A percentile compares a stretch with the other conserved stretches of the same genome.
These are phyloP conservation scores for Stigmatopora argus DNA, from an alignment of 2,113 vertebrate species.

Conservation along the genomic window DNA sequence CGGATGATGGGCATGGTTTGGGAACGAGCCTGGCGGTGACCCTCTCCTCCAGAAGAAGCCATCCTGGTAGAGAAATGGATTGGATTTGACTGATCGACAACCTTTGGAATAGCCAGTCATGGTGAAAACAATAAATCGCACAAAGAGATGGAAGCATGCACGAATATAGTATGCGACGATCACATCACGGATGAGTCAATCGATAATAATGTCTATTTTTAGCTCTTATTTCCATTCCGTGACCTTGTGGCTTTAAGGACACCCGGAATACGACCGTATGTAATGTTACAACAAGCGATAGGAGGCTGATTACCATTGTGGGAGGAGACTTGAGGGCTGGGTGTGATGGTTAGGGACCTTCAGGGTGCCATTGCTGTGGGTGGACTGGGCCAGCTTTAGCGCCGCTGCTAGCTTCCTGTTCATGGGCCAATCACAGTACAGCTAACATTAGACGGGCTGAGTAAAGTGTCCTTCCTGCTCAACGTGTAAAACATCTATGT, in stretches of 20 bases:
- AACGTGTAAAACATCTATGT: constrained; percentile 1
- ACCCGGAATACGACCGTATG: not conserved
- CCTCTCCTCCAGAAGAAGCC: constrained; percentile 81
- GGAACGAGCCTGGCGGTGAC: constrained; percentile 88
- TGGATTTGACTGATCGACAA: not conserved
- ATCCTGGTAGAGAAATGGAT: constrained; percentile 72
- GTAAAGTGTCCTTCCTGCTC: constrained; percentile 23
- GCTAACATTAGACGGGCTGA: constrained; percentile 58
- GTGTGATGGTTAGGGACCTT: constrained; percentile 86
- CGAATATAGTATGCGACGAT: constrained; percentile 33
- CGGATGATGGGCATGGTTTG: constrained; percentile 96
- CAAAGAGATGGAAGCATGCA: constrained; percentile 52
- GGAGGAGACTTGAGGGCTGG: constrained; percentile 82
- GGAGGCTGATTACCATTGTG: constrained; percentile 85
- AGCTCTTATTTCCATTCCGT: not conserved
- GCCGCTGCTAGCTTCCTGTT: constrained; percentile 96
- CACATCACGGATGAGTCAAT: constrained; percentile 37
- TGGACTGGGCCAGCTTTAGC: constrained; percentile 91
- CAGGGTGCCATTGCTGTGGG: constrained; percentile 90
- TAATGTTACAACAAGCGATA: constrained; percentile 12
- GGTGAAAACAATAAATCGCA: constrained; percentile 41
- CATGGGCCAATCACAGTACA: constrained; percentile 72
- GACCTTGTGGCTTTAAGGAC: constrained; percentile 16
- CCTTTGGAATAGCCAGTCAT: no score
- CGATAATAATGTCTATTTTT: constrained; percentile 20